Evolutionary conservation across 2,797 vertebrate genomes (phyloP), one percentile per base, ranked within the genome.

Genomic region (Ctenosaura bakeri): DNA sequence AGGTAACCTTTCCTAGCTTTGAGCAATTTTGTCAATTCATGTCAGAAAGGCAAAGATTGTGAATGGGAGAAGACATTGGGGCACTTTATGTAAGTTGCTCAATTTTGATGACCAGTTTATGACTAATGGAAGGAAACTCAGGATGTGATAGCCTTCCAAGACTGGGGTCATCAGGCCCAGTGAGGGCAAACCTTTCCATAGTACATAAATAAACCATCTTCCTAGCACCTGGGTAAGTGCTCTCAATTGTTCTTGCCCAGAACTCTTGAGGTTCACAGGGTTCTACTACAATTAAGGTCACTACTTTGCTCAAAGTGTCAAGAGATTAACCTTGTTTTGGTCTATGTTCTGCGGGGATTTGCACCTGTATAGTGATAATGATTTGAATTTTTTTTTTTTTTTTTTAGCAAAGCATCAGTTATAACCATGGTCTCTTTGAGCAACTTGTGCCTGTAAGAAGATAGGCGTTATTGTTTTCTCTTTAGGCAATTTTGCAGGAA

Each of bases 161-260:
- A 29, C 3, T 79, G 3, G 54, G 85, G 14, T 10, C 42, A 29
- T 24, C n/a, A 42, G 6, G 35, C 0, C 1, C 35, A 71, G 46
- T 32, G 56, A 52, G 59, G 79, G 82, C 16, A 85, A 2, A 0
- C 0, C 14, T 74, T 16, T 35, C 46, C 42, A 0, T 0, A 2
- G 18, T 24, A 73, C 64, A 85, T 69, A 80, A 80, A 85, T 69
- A 78, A 85, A 38, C 46, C 0, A 8, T 38, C 77, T 78, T 0
- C 59, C 62, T 6, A 24, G 7, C 14, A 29, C 0, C 8, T 86
- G 81, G 26, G 2, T 42, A 71, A 93, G 77, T 0, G 20, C 56
- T 0, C 16, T 83, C 0, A 0, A 0, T 22, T 69, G 46, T 9
- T 84, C 0, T 0, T n/a, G 12, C 42, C 10, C 69, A 71, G 64